Base-by-base conservation (phyloP, 2,797 vertebrate genomes). In the Pseudopleuronectes americanus region DNA sequence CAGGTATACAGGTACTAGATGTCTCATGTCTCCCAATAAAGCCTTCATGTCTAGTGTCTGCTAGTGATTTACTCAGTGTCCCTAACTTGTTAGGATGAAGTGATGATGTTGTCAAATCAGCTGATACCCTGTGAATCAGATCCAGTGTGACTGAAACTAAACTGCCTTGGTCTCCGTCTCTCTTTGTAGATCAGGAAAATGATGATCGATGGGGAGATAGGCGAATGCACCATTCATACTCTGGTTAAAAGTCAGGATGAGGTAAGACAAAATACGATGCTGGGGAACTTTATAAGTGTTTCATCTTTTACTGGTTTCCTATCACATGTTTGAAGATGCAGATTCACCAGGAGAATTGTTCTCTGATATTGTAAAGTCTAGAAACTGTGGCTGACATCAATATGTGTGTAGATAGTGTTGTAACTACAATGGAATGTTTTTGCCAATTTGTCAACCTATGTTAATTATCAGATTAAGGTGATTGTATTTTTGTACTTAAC, bases 211-310 rank as follows among this genome's bases (percentile, higher is more conserved):
- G 96, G 96, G 47, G 94, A 96, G 84, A 96, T 93, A 57, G 98
- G 97, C 14, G 95, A 97, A 84, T 94, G 88, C 77, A 97, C 95
- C 19, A 97, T 99, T 85, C 84, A 96, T 83, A 99, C 98, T 1
- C 87, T 99, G 75, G 97, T 99, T 76, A 99, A 99, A 92, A 97
- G 96, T 85, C 97, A 97, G 72, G 98, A 99, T 93, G 98, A 99
- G 97, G 98, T 99, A 91, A 94, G 93, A 59, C 10, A 36, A 54
- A 48, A 28, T 16, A 36, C 24, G 6, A 5, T 36, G 7, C 51
- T 10, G 0, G 26, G n/a, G 8, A 33, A 19, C 53, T 45, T 64
- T 16, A 7, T 1, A 4, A 66, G 6, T 45, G 16, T 36, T 65
- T 49, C 6, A 3, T 26, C 60, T 45, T 48, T 31, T 24, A 52